A percentile compares a stretch with the other conserved stretches of the same genome.
Conservation (phyloP, 2,113 vertebrate genomes). For the Cottus gobio region DNA sequence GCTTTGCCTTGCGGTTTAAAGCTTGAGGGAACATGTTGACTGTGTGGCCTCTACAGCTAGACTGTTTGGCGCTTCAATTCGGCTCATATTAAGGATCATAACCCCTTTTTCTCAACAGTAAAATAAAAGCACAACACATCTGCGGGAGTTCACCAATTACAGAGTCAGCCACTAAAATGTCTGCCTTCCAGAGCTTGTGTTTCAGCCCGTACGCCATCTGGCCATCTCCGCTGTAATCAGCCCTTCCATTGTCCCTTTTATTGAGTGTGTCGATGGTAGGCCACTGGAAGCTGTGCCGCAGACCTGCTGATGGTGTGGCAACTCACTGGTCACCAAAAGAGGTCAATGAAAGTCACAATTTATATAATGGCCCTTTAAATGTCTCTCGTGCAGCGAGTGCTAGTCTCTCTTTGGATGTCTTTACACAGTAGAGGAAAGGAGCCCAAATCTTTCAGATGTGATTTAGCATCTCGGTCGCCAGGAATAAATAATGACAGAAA, state of each 20-base stretch:
- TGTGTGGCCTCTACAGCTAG: background rate
- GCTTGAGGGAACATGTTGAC: slow-evolving; percentile 25
- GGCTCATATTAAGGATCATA: background rate
- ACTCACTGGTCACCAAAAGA: slow-evolving; percentile 23
- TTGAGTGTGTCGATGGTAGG: slow-evolving; percentile 34
- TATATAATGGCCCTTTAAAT: slow-evolving; percentile 28
- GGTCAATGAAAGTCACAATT: slow-evolving; percentile 44
- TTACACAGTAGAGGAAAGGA: background rate
- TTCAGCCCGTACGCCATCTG: slow-evolving; percentile 42
- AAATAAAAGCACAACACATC: slow-evolving; percentile 39
- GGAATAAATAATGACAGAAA: background rate
- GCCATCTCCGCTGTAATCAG: slow-evolving; percentile 35
- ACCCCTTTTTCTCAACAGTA: slow-evolving; percentile 4
- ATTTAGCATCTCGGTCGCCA: background rate
- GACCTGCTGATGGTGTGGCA: slow-evolving; percentile 19
- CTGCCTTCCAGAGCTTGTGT: slow-evolving; percentile 36
- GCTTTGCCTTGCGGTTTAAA: slow-evolving; percentile 14
- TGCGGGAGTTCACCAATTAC: slow-evolving; percentile 15
- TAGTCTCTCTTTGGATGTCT: background rate
- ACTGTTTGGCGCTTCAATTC: background rate
- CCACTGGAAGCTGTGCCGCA: slow-evolving; percentile 20
- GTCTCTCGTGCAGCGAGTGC: background rate
- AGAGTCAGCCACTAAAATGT: slow-evolving; percentile 3
- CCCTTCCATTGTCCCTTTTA: slow-evolving; percentile 33
- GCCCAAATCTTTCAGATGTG: background rate